A percentile compares a stretch with the other conserved stretches of the same genome.
phyloP scores from a whole-genome alignment of 2,888 invertebrate genomes.

The Tetragonisca angustula region DNA sequence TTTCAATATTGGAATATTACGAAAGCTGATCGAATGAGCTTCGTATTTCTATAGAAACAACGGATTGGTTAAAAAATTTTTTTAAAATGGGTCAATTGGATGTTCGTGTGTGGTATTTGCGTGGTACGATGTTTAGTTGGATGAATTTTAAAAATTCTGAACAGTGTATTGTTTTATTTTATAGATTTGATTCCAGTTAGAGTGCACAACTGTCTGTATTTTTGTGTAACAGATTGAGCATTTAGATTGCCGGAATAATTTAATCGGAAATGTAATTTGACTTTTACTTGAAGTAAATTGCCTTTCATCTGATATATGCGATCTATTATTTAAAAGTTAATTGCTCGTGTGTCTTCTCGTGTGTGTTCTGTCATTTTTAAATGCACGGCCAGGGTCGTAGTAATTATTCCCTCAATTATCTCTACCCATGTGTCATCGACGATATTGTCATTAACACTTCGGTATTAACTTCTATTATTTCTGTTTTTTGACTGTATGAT shows the following conservation, averaged over 20 bases:
- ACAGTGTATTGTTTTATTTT: too few species aligned
- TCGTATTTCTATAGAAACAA: background rate
- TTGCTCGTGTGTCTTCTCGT: background rate
- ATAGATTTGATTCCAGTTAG: too few species aligned
- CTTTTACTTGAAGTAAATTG: background rate
- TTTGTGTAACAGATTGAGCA: too few species aligned
- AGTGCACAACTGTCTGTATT: too few species aligned
- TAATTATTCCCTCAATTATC: background rate
- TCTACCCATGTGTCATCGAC: background rate
- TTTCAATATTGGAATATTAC: slow-evolving; percentile 1
- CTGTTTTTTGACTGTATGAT: too few species aligned
- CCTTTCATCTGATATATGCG: background rate
- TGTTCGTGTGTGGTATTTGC: background rate
- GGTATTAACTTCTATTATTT: background rate
- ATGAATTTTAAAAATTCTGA: too few species aligned
- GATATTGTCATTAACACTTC: background rate
- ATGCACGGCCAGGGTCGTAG: background rate
- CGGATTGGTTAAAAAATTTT: background rate
- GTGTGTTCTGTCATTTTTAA: background rate
- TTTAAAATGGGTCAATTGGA: background rate
- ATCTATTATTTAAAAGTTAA: background rate
- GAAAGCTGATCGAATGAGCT: background rate
- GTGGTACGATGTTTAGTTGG: too few species aligned
- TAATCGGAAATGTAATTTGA: background rate
- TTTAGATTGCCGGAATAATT: too few species aligned